Conservation (phyloP, 2,888 invertebrate genomes). For the Nymphalis c-album region DNA sequence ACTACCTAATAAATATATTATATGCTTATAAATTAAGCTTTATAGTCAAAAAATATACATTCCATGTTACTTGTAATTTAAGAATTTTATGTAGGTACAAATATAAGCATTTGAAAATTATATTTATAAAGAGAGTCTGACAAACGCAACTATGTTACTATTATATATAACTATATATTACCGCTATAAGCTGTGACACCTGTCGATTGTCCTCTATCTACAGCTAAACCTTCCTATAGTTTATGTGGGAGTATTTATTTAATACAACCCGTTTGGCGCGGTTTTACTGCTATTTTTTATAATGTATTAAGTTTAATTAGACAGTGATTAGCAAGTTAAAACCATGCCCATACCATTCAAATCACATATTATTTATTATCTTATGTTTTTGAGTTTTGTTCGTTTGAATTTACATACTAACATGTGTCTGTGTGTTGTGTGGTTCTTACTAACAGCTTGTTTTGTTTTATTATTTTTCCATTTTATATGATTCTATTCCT, state of each 20-base stretch:
- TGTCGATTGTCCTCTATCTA: constrained; percentile 14
- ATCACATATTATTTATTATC: constrained; percentile 29
- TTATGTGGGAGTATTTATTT: constrained; percentile 34
- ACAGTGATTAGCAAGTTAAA: constrained; percentile 27
- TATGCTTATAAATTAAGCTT: constrained; percentile 14
- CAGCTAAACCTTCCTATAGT: constrained; percentile 30
- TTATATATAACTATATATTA: neutral
- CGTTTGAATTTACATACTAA: constrained; percentile 36
- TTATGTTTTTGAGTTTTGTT: constrained; percentile 32
- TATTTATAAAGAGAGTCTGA: constrained; percentile 52
- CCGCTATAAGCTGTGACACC: constrained; percentile 9
- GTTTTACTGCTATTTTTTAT: constrained; percentile 28
- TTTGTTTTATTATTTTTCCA: constrained; percentile 49
- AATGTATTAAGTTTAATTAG: constrained; percentile 21
- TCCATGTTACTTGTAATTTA: constrained; percentile 43
- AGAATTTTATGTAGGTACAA: constrained; percentile 55
- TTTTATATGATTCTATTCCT: constrained; percentile 40
- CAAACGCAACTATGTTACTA: constrained; percentile 58
- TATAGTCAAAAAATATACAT: constrained; percentile 29
- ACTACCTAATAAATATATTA: constrained; percentile 16
- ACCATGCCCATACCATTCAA: constrained; percentile 33
- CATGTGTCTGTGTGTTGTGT: constrained; percentile 38
- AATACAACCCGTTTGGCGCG: constrained; percentile 26
- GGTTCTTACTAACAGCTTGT: constrained; percentile 70
- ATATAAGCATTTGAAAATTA: constrained; percentile 55